A percentile compares a stretch with the other conserved stretches of the same genome.
phyloP scores from a whole-genome alignment of 2,888 invertebrate genomes.

The Corbicula japonica region DNA sequence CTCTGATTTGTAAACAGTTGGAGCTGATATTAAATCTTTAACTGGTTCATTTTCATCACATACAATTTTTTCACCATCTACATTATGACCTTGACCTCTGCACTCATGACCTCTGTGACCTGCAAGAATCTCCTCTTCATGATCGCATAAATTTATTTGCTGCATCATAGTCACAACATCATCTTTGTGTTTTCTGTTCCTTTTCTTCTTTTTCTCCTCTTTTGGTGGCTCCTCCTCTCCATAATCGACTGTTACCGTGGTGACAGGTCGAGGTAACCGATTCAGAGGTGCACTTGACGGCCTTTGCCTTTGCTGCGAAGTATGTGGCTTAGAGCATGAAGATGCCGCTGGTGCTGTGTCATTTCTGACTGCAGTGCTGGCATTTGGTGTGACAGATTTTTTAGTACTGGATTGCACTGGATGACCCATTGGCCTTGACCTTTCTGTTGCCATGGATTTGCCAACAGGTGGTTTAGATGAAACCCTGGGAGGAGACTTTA shows the following conservation, averaged over 20 bases:
- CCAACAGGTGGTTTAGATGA: conserved; percentile 54
- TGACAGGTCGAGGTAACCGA: conserved; percentile 61
- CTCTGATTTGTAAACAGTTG: conserved; percentile 69
- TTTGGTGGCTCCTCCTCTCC: conserved; percentile 58
- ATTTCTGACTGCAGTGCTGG: background rate
- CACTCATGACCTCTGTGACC: no score
- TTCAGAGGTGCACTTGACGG: conserved; percentile 56
- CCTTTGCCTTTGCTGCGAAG: conserved; percentile 31
- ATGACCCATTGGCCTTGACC: background rate
- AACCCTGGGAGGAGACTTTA: conserved; percentile 21
- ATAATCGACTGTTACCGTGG: conserved; percentile 73
- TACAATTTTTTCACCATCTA: conserved; percentile 9
- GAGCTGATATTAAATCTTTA: conserved; percentile 15
- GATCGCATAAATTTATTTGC: conserved; percentile 7
- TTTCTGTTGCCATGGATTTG: conserved; percentile 24
- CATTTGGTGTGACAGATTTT: background rate
- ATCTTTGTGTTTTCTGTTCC: conserved; percentile 54
- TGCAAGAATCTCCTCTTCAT: background rate
- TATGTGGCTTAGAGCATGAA: conserved; percentile 1
- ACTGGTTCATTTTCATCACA: background rate
- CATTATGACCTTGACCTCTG: conserved; percentile 7
- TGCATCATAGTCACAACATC: conserved; percentile 74
- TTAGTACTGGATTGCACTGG: background rate
- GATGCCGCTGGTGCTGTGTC: background rate
- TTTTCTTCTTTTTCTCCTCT: conserved; percentile 43